Evolutionary conservation across 2,113 vertebrate species (phyloP).

Genomic region (Bolborhynchus lineola): DNA sequence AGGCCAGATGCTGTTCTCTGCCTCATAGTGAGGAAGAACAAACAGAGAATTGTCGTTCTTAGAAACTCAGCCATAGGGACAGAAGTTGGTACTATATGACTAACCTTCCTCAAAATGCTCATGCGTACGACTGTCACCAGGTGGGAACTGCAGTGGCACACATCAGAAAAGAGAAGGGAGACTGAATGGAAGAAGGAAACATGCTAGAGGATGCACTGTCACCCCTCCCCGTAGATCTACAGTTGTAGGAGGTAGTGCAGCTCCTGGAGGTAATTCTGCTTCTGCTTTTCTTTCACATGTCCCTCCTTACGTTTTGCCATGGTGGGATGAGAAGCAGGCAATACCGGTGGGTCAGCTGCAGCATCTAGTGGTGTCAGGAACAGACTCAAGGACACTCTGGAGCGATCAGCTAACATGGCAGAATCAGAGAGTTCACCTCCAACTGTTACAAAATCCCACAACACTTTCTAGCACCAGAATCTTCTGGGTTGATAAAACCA

Average conservation of each 20-base stretch:
- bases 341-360: neutral
- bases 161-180: neutral
- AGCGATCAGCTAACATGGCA: neutral
- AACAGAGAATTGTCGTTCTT: neutral
- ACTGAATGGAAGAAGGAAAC: neutral
- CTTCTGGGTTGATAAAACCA: neutral
- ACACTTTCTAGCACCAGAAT: neutral
- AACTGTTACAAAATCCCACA: fast-evolving
- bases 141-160: neutral
- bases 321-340: neutral
- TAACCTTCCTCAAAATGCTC: neutral
- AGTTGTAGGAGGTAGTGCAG: neutral
- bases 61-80: neutral
- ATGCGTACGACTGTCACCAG: neutral
- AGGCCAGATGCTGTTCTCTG: neutral
- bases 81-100: neutral
- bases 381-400: neutral
- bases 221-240: neutral
- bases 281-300: neutral
- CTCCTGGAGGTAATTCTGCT: neutral
- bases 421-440: neutral
- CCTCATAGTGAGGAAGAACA: neutral
- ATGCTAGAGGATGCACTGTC: neutral
- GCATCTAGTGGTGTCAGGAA: neutral
- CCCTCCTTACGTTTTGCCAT: neutral